Conservation (phyloP, 2,113 vertebrate genomes). For the Seriola dumerili region DNA sequence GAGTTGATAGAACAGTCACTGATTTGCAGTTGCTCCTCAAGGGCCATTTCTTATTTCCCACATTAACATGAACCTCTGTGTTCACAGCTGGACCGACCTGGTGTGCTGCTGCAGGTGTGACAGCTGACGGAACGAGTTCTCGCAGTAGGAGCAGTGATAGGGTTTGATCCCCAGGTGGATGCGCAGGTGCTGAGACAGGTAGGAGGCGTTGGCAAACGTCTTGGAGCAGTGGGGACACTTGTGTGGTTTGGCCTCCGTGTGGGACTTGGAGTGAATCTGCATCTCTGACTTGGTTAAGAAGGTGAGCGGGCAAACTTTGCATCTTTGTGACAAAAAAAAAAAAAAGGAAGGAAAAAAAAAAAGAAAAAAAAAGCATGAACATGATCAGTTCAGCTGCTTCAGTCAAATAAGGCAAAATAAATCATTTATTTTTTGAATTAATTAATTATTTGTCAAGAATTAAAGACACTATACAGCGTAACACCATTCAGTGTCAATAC, state of each 20-base stretch:
- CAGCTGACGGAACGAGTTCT: constrained; percentile 97
- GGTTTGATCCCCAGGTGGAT: constrained; percentile 99
- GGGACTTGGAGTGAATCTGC: constrained; percentile 99
- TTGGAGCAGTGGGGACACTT: constrained; percentile 99
- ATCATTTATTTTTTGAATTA: neutral
- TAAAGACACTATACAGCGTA: neutral
- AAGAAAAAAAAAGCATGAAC: neutral
- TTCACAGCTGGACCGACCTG: constrained; percentile 84
- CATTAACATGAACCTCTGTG: neutral
- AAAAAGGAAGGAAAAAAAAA: neutral
- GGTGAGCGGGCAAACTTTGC: constrained; percentile 98
- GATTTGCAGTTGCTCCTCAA: neutral
- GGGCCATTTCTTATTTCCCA: neutral
- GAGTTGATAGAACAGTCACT: neutral
- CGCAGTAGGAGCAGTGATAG: constrained; percentile 98
- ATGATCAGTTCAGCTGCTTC: neutral
- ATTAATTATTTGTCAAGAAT: neutral
- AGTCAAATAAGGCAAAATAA: neutral
- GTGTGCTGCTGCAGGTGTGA: constrained; percentile 99
- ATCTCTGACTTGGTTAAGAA: constrained; percentile 99
- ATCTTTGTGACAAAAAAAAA: constrained; percentile 81
- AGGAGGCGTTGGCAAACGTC: constrained; percentile 98
- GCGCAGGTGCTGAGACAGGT: constrained; percentile 98
- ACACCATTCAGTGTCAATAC: neutral
- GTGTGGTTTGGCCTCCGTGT: constrained; percentile 99